Evolutionary conservation across 2,113 vertebrate genomes (phyloP).

Genomic region (Camelus dromedarius): DNA sequence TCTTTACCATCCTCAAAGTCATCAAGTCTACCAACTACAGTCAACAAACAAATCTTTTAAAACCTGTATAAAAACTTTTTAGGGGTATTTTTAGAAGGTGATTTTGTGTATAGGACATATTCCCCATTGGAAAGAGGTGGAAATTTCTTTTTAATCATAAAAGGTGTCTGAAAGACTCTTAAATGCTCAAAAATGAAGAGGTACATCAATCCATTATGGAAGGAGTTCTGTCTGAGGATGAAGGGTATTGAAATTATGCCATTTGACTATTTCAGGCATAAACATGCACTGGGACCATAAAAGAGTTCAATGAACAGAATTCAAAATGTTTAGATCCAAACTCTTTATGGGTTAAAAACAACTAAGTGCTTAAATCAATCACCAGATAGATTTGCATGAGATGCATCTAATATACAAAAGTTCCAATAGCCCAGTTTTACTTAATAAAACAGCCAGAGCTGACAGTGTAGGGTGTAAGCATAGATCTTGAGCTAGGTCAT

Average conservation of each 20-base stretch:
- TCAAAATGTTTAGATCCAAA: background rate
- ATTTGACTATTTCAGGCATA: background rate
- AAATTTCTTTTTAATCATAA: background rate
- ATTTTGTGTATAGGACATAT: background rate
- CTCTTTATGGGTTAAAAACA: background rate
- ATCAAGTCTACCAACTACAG: background rate
- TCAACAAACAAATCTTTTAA: conserved; percentile 27
- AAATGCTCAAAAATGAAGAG: background rate
- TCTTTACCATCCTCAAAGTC: background rate
- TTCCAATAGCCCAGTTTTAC: background rate
- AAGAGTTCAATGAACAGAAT: background rate
- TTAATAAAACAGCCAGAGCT: background rate
- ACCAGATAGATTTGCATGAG: background rate
- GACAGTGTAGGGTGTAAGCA: rapidly evolving
- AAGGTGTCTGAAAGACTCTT: background rate
- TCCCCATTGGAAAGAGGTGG: background rate
- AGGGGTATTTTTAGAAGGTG: background rate
- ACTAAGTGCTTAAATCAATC: background rate
- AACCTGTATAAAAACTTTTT: background rate
- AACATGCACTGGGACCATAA: background rate
- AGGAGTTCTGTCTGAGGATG: background rate
- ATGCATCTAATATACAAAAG: background rate
- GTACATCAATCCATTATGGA: background rate
- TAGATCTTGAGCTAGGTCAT: too few relatives aligned
- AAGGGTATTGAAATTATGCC: background rate